Evolutionary conservation across 2,797 vertebrate species (phyloP).

Genomic region (Tokudaia muenninki): DNA sequence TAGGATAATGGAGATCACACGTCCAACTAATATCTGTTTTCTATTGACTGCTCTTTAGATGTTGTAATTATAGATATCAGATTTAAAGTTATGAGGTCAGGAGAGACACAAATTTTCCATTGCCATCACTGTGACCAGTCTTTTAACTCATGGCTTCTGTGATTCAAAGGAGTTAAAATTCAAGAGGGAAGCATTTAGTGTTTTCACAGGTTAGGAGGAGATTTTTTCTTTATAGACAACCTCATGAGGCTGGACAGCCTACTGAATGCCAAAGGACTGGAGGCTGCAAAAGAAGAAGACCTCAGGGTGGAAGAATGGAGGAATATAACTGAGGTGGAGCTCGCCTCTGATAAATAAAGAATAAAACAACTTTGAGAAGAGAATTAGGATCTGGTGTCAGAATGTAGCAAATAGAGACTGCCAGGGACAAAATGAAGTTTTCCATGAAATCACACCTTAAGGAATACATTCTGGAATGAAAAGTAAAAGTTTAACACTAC

Average conservation of each 20-base stretch:
- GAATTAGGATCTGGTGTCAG: not conserved
- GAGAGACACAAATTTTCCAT: not conserved
- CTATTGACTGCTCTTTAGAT: not conserved
- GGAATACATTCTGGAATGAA: not conserved
- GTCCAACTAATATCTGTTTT: not conserved
- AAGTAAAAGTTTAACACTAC: not conserved
- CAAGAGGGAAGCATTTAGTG: not conserved
- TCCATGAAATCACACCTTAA: not conserved
- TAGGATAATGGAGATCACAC: not conserved
- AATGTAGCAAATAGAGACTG: not conserved
- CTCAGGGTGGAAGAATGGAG: not conserved
- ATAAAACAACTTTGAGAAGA: constrained; percentile 22
- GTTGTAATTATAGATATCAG: not conserved
- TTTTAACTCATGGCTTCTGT: not conserved
- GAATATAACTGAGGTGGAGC: not conserved
- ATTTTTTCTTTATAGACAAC: not conserved
- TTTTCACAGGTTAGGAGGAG: constrained; percentile 17
- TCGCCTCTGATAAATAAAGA: not conserved
- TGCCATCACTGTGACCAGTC: not conserved
- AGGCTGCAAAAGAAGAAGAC: not conserved
- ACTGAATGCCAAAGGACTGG: not conserved
- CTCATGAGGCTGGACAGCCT: not conserved
- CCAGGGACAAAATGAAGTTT: not conserved
- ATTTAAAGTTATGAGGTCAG: not conserved
- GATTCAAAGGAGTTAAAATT: not conserved